These are phyloP conservation scores for Tryphoninae sp. DNA, from an alignment of 2,888 invertebrate species.

Conservation along the genomic window DNA sequence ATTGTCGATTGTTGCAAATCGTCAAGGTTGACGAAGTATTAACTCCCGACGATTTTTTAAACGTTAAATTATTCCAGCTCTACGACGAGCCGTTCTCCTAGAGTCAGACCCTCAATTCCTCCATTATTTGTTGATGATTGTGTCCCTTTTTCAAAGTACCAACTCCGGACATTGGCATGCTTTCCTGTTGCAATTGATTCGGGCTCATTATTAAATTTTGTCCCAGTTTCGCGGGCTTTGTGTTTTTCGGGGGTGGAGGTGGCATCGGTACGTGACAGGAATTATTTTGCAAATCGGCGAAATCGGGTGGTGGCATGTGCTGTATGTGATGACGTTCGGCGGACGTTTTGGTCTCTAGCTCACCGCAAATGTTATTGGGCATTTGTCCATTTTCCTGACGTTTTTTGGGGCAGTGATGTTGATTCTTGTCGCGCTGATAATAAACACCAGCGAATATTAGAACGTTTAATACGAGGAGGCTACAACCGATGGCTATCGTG, in stretches of 20 bases:
- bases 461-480: slow-evolving; percentile 94
- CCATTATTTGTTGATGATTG: slow-evolving; percentile 84
- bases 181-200: slow-evolving; percentile 87
- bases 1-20: slow-evolving; percentile 16
- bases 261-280: slow-evolving; percentile 86
- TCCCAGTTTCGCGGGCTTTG: slow-evolving; percentile 81
- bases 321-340: slow-evolving; percentile 90
- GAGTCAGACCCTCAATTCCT: slow-evolving; percentile 92
- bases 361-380: slow-evolving; percentile 95
- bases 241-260: slow-evolving; percentile 89
- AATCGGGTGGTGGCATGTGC: slow-evolving; percentile 91
- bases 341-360: slow-evolving; percentile 88
- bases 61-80: slow-evolving; percentile 58
- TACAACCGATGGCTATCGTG: slow-evolving; percentile 97
- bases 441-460: slow-evolving; percentile 97
- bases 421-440: slow-evolving; percentile 94
- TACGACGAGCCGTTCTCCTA: slow-evolving; percentile 70
- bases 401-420: slow-evolving; percentile 83
- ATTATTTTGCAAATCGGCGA: slow-evolving; percentile 90
- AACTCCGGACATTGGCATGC: slow-evolving; percentile 87
- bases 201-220: slow-evolving; percentile 83
- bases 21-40: slow-evolving; percentile 35
- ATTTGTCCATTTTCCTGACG: slow-evolving; percentile 93
- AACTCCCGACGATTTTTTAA: slow-evolving; percentile 13
- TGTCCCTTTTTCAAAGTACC: slow-evolving; percentile 88